A percentile compares a stretch with the other conserved stretches of the same genome.
These are phyloP conservation scores for Gymnodraco acuticeps DNA, from an alignment of 2,797 vertebrate species.

Conservation along the genomic window DNA sequence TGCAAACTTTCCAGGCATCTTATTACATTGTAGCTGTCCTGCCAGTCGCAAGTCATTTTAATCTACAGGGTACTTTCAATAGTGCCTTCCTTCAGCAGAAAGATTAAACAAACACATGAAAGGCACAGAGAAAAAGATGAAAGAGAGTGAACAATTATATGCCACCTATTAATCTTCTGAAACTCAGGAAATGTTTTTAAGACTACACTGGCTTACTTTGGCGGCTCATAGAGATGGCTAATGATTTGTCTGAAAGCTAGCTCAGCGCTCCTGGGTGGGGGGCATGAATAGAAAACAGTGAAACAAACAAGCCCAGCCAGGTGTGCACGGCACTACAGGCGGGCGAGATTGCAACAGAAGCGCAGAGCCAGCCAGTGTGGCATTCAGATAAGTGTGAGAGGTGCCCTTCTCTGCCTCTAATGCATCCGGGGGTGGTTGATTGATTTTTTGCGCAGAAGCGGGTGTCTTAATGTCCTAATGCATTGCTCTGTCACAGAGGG, in stretches of 20 bases:
- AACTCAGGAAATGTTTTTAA: slow-evolving; percentile 15
- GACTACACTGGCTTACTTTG: slow-evolving; percentile 4
- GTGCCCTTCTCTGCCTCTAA: slow-evolving; percentile 81
- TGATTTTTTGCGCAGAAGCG: slow-evolving; percentile 82
- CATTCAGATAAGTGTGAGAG: slow-evolving; percentile 62
- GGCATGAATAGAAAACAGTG: slow-evolving; percentile 53
- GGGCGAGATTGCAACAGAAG: slow-evolving; percentile 35
- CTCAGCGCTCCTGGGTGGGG: slow-evolving; percentile 45
- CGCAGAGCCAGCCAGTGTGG: slow-evolving; percentile 38
- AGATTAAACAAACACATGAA: slow-evolving; percentile 42
- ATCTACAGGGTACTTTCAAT: slow-evolving; percentile 10
- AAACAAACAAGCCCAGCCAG: slow-evolving; percentile 63
- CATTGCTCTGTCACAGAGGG: slow-evolving; percentile 86
- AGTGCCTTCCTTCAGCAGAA: slow-evolving; percentile 15
- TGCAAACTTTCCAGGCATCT: slow-evolving; percentile 7
- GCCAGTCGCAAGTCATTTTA: slow-evolving; percentile 9
- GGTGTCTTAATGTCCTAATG: slow-evolving; percentile 88
- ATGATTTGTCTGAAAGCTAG: slow-evolving; percentile 60
- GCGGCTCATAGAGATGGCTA: slow-evolving; percentile 45
- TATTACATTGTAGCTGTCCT: slow-evolving; percentile 1
- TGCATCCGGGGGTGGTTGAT: slow-evolving; percentile 79
- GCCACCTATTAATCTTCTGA: slow-evolving; percentile 38
- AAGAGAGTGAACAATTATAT: slow-evolving; percentile 26
- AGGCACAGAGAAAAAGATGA: slow-evolving; percentile 27
- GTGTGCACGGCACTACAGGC: slow-evolving; percentile 52